Evolutionary conservation across 2,113 vertebrate species (phyloP), one percentile per base, ranked within the genome.

Genomic region (Aviceda subcristata): DNA sequence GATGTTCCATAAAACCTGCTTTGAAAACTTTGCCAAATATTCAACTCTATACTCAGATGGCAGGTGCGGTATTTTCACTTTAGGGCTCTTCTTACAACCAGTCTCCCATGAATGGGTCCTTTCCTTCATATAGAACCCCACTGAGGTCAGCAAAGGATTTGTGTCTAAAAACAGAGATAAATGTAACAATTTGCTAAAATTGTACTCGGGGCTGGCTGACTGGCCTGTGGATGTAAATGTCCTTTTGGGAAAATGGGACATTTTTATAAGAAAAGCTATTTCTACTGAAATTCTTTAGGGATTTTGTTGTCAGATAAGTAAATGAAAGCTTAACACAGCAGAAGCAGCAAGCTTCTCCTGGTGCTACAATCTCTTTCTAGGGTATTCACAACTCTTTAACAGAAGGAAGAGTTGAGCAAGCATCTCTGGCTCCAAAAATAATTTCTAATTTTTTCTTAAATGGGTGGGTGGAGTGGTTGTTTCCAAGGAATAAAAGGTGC

Each of bases 161-260:
- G 13, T 1, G 6, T 55, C 55, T 86, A 20, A 69, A 91, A 95
- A 41, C 11, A 73, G 38, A 88, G 5, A 3, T 29, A 74, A 79
- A 29, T 43, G 27, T 76, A 82, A 92, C 10, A 51, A 73, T 83
- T 90, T 83, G 43, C 34, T 82, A 86, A 82, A 88, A 68, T 77
- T 48, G 17, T 46, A 63, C 51, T 78, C 18, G 0, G 2, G 48
- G n/a, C 22, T 67, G 63, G 19, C 22, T 80, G 29, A 55, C 3
- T 46, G 67, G 43, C 18, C 53, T 86, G 29, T 60, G 16, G 51
- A 79, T 92, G 27, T 64, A 94, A 82, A 82, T 45, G 57, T 79
- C 57, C 23, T 73, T 48, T 73, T 2, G 11, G 60, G 24, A 78
- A 82, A 92, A 90, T 36, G 6, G 56, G 34, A 36, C 4, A 20